phyloP scores from a whole-genome alignment of 2,888 invertebrate species.

The Slavum lentiscoides region DNA sequence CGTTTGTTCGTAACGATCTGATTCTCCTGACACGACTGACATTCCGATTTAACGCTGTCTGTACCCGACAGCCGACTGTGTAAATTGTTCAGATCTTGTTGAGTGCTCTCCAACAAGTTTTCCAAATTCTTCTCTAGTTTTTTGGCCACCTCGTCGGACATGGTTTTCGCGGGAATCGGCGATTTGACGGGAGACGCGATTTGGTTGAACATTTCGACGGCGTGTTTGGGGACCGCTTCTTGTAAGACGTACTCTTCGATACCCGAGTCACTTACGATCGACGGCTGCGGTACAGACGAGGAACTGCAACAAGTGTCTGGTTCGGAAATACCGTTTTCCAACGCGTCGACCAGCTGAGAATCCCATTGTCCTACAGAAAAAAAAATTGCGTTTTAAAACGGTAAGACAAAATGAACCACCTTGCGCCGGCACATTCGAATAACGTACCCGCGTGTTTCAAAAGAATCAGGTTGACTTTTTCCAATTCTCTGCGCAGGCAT shows the following conservation, averaged over 20 bases:
- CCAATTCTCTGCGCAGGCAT: constrained; percentile 78
- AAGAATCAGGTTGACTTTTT: constrained; percentile 72
- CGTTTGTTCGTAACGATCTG: constrained; percentile 38
- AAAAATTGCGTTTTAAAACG: not conserved
- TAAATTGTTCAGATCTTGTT: constrained; percentile 43
- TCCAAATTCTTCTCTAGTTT: constrained; percentile 41
- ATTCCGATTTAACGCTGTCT: constrained; percentile 39
- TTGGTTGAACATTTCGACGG: constrained; percentile 61
- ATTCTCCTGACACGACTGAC: constrained; percentile 41
- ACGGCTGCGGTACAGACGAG: constrained; percentile 58
- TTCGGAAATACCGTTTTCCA: constrained; percentile 62
- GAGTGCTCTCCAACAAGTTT: constrained; percentile 44
- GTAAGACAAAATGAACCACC: not conserved
- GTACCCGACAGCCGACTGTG: constrained; percentile 36
- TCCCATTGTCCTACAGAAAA: constrained; percentile 66
- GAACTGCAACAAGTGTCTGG: constrained; percentile 59
- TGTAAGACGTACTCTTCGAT: constrained; percentile 69
- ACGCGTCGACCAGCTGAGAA: constrained; percentile 62
- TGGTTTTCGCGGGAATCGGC: constrained; percentile 3
- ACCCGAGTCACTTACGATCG: constrained; percentile 54
- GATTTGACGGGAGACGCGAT: constrained; percentile 38
- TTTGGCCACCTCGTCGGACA: constrained; percentile 14
- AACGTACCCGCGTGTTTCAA: constrained; percentile 66
- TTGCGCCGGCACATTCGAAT: not conserved
- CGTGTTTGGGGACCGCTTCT: constrained; percentile 66